Base-by-base conservation (phyloP, 1,140 invertebrate species). In the Pissodes strobi region DNA sequence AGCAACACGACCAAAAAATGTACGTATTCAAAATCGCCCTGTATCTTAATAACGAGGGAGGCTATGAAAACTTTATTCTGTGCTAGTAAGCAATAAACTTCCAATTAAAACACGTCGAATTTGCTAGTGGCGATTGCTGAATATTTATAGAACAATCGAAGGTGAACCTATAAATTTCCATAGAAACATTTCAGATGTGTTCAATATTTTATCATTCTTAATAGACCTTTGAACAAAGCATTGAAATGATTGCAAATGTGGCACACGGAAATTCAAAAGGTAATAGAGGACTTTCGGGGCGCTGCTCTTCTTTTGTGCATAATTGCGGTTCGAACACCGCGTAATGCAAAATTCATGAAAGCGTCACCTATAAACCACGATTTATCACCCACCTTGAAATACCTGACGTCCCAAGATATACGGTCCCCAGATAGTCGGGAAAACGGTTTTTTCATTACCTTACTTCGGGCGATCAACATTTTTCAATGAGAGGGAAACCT, bases 301-400 rank as follows among this genome's bases (percentile, higher is more conserved):
- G n/a, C 19, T 8, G 27, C 39, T 45, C 39, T 64, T 56, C 61
- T 51, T 63, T 55, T 60, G 59, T 56, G 58, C 61, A 64, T 64
- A 64, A 64, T 64, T 64, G 61, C 52, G 61, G 61, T 56, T 64
- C 61, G 61, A 63, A 55, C 52, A 37, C 38, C 57, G 27, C 30
- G 51, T 64, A 64, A 64, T 64, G 61, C 51, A 64, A 64, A 64
- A 64, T 64, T 68, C 66, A 68, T 68, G 61, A 58, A 59, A 41
- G 51, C 59, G 58, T 67, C 66, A 67, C 52, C 61, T 64, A 41
- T 64, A 64, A 56, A 58, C 51, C 38, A 60, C 53, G 55, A 68
- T 68, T 68, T 68, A 68, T 68, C 37, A 63, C 51, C 45, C 18
- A 49, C 55, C 56, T 63, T 55, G 30, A 66, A 56, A 56, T 66